Conservation (phyloP, 2,797 vertebrate genomes). For the Sebastes alutus region DNA sequence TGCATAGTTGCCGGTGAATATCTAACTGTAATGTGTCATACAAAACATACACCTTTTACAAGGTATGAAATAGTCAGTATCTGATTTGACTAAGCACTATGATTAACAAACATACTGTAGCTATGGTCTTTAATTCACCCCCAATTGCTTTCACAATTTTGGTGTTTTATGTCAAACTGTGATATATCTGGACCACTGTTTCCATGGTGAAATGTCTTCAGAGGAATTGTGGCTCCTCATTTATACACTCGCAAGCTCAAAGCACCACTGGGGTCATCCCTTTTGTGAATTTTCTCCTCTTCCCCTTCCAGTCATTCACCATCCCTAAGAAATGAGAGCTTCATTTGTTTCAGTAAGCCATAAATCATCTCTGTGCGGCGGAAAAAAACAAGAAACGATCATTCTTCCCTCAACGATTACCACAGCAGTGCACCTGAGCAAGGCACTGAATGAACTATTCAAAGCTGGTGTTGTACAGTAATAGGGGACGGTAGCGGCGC, state of each 20-base stretch:
- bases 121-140: neutral
- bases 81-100: neutral
- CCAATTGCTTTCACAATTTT: neutral
- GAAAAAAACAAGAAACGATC: constrained; percentile 4
- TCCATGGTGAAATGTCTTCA: constrained; percentile 28
- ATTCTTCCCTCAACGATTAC: neutral
- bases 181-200: constrained; percentile 53
- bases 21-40: neutral
- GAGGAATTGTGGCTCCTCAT: constrained; percentile 15
- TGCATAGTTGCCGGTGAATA: neutral
- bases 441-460: neutral
- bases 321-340: neutral
- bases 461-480: neutral
- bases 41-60: neutral
- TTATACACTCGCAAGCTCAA: constrained; percentile 32
- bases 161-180: constrained; percentile 4
- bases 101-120: neutral
- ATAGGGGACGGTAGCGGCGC: neutral
- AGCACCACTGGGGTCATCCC: constrained; percentile 23
- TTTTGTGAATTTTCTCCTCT: constrained; percentile 13
- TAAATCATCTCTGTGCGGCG: constrained; percentile 33
- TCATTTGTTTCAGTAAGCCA: constrained; percentile 40
- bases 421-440: neutral
- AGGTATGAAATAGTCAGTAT: neutral
- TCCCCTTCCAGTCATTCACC: neutral